Evolutionary conservation across 1,140 invertebrate species (phyloP).

Genomic region (Lordiphosa stackelbergi): DNA sequence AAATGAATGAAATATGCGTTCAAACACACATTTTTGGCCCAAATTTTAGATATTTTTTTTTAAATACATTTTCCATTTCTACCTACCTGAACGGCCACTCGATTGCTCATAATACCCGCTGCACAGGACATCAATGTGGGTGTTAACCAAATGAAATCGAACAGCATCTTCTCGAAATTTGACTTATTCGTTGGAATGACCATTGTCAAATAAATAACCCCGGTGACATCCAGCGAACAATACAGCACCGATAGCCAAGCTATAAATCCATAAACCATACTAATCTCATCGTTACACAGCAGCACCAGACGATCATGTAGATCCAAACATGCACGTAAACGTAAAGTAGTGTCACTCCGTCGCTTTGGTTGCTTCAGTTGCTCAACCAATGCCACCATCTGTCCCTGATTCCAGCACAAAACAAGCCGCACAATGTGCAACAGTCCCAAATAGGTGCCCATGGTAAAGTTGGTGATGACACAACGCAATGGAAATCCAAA

Average conservation of each 20-base stretch:
- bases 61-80: background rate
- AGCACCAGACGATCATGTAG: slow-evolving; percentile 53
- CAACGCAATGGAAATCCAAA: slow-evolving; percentile 53
- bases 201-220: slow-evolving; percentile 46
- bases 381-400: slow-evolving; percentile 16
- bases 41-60: too few species aligned
- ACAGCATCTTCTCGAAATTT: background rate
- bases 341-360: slow-evolving; percentile 8
- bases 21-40: too few species aligned
- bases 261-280: slow-evolving; percentile 58
- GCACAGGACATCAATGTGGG: slow-evolving; percentile 43
- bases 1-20: too few species aligned
- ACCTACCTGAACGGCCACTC: slow-evolving; percentile 51
- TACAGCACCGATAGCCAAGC: slow-evolving; percentile 44
- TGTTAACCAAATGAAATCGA: slow-evolving; percentile 39
- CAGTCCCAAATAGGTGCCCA: slow-evolving; percentile 52
- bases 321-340: slow-evolving; percentile 42
- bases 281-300: slow-evolving; percentile 53
- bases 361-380: slow-evolving; percentile 30
- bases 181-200: slow-evolving; percentile 18
- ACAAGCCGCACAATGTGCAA: slow-evolving; percentile 40
- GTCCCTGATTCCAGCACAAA: slow-evolving; percentile 34
- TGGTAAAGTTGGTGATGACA: slow-evolving; percentile 48
- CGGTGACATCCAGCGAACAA: slow-evolving; percentile 47
- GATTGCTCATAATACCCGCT: slow-evolving; percentile 45